Conservation (phyloP, 2,888 invertebrate genomes). For the Volucella zonaria region DNA sequence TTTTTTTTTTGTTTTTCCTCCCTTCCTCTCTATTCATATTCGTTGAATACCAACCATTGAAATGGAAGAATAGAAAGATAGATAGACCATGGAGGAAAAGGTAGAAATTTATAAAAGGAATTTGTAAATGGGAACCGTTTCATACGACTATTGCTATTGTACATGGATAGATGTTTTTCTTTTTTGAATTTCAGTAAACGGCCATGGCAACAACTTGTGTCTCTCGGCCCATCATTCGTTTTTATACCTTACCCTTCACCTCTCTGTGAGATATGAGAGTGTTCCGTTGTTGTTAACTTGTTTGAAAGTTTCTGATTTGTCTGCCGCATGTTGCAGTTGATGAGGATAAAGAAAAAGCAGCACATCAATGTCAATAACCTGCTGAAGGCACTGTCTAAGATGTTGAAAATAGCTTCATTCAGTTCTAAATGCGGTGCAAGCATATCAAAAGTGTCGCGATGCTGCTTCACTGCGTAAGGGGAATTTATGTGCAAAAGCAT, state of each 20-base stretch:
- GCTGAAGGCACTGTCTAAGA: constrained; percentile 17
- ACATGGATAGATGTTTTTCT: constrained; percentile 12
- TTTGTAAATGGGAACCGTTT: background rate
- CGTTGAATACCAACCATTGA: background rate
- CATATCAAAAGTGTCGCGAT: constrained; percentile 10
- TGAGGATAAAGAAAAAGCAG: too few relatives aligned
- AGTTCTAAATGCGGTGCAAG: background rate
- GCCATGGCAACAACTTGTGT: constrained; percentile 16
- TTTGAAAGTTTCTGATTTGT: background rate
- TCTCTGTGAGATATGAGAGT: background rate
- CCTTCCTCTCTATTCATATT: constrained; percentile 21
- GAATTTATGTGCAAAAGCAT: constrained; percentile 29
- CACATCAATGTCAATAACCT: constrained; percentile 59
- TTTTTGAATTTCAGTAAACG: background rate
- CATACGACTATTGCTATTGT: background rate
- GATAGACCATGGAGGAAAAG: constrained; percentile 3
- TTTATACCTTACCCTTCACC: background rate
- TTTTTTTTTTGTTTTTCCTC: background rate
- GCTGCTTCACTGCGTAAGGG: background rate
- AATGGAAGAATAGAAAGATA: background rate
- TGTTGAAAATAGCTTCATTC: constrained; percentile 4
- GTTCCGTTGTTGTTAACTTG: background rate
- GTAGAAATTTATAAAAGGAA: background rate
- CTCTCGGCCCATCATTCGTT: background rate
- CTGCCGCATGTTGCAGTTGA: background rate